A percentile compares a stretch with the other conserved stretches of the same genome.
These are phyloP conservation scores for Marronus borbonicus DNA, from an alignment of 2,888 invertebrate species.

Conservation along the genomic window DNA sequence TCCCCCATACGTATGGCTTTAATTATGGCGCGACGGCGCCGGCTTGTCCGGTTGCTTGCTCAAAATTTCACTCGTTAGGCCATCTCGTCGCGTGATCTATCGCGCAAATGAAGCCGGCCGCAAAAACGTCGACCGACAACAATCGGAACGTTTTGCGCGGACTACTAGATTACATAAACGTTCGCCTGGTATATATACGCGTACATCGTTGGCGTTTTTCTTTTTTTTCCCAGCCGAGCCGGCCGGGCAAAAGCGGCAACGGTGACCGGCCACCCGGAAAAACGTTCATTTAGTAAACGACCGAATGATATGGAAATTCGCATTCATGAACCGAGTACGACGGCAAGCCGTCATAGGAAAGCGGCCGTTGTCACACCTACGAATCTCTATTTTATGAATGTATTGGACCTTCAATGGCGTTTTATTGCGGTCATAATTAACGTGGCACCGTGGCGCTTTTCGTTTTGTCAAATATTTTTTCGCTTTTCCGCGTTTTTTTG, in stretches of 20 bases:
- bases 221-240: neutral
- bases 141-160: slow-evolving; percentile 15
- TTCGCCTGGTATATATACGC: neutral
- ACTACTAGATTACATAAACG: neutral
- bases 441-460: slow-evolving; percentile 54
- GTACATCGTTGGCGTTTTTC: neutral
- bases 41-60: no score
- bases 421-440: slow-evolving; percentile 62
- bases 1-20: neutral
- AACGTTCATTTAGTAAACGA: slow-evolving; percentile 64
- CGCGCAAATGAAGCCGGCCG: slow-evolving; percentile 18
- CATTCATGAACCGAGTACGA: slow-evolving; percentile 57
- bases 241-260: neutral
- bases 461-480: slow-evolving; percentile 46
- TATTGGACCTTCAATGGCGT: slow-evolving; percentile 59
- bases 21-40: neutral
- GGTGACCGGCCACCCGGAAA: slow-evolving; percentile 53
- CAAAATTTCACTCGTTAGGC: slow-evolving; percentile 8
- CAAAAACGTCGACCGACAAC: slow-evolving; percentile 17
- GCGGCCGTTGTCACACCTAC: neutral
- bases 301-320: slow-evolving; percentile 66
- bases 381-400: slow-evolving; percentile 44
- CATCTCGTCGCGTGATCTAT: slow-evolving; percentile 18
- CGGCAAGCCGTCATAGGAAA: neutral
- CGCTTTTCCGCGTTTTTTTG: neutral